These are phyloP conservation scores for Xestobium rufovillosum DNA, from an alignment of 2,888 invertebrate genomes.

Conservation along the genomic window DNA sequence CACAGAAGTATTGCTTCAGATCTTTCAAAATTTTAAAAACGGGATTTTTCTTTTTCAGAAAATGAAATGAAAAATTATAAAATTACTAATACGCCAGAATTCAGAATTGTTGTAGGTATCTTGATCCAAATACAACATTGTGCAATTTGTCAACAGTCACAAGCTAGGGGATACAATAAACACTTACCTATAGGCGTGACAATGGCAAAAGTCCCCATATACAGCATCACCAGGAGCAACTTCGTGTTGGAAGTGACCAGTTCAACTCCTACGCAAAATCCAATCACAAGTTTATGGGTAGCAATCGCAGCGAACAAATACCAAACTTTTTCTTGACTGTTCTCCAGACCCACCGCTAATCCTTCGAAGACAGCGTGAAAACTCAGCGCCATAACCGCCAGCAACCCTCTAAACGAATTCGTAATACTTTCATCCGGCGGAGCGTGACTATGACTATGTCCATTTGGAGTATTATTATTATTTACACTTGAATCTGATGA, in stretches of 20 bases:
- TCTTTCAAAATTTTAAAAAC: no score
- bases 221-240: slow-evolving; percentile 49
- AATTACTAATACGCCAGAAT: no score
- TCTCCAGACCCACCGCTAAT: slow-evolving; percentile 71
- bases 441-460: slow-evolving; percentile 22
- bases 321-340: slow-evolving; percentile 53
- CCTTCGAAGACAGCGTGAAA: slow-evolving; percentile 85
- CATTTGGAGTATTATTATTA: slow-evolving; percentile 21
- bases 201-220: slow-evolving; percentile 54
- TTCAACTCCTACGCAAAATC: slow-evolving; percentile 83
- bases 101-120: no score
- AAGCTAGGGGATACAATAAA: no score
- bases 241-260: slow-evolving; percentile 64
- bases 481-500: slow-evolving; percentile 19
- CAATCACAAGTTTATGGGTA: slow-evolving; percentile 79
- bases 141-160: no score
- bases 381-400: slow-evolving; percentile 76
- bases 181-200: slow-evolving; percentile 56
- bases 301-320: slow-evolving; percentile 80
- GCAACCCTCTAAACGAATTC: slow-evolving; percentile 50
- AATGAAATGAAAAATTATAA: no score
- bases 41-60: no score
- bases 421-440: slow-evolving; percentile 41
- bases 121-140: no score
- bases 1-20: no score